Base-by-base conservation (phyloP, 2,113 vertebrate species). In the Lagopus muta region DNA sequence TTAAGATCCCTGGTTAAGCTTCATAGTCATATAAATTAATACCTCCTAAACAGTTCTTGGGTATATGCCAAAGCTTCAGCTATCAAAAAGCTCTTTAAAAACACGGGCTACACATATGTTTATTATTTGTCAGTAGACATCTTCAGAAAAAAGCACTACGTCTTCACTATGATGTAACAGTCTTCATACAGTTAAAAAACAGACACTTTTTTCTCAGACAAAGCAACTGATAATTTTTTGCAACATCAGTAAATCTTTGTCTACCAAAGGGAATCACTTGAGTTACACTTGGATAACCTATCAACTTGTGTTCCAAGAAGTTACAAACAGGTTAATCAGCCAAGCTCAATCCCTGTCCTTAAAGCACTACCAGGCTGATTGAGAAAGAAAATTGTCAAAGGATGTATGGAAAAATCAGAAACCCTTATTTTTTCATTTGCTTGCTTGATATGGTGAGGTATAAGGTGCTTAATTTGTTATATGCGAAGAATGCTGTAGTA, bases 1-100 rank as follows among this genome's bases (percentile, higher is more conserved):
- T 97, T 96, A 97, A 95, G 90, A 95, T 88, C 69, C 70, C 91
- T 92, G 72, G 83, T 97, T 95, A 97, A 97, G 90, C 84, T 91
- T 97, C 78, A 66, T 92, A 97, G 66, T 70, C 57, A 32, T 73
- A 95, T 70, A 96, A 97, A 95, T 86, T 83, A 95, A 90, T 94
- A 90, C 87, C 55, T 97, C 66, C 92, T 95, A 88, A 92, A 96
- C 36, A 94, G 82, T 67, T 92, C 77, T 64, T 92, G 94, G 87
- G 66, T 78, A 80, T 89, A 74, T n/a, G 89, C 89, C 92, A 93
- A 90, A 32, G 12, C 36, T 60, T 48, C 12, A 92, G 77, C 86
- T 88, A 90, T 24, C 64, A 92, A 90, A 95, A 97, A 67, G 54
- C 85, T 95, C 69, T 74, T 92, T 77, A 86, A 92, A 64, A 92